Percentiles rank a stretch among this genome's conserved stretches.
These are phyloP conservation scores for Drosophila nannoptera DNA, from an alignment of 1,140 invertebrate species.

Conservation along the genomic window DNA sequence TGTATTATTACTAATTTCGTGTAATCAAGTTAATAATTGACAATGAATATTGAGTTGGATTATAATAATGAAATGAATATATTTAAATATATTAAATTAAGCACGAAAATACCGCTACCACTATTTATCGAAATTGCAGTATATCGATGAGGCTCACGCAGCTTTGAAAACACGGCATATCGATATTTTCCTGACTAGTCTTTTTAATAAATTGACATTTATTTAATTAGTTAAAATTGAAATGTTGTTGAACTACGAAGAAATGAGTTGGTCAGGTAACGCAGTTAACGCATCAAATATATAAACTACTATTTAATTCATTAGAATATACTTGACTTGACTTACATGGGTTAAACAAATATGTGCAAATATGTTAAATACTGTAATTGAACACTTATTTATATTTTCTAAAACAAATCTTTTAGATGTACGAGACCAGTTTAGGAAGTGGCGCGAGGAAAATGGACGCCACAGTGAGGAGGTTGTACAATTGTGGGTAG, in stretches of 20 bases:
- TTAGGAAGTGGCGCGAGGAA: slow-evolving; percentile 95
- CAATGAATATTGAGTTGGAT: no score
- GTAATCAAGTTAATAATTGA: no score
- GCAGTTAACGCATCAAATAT: neutral
- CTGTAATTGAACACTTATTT: slow-evolving; percentile 5
- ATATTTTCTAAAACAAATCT: slow-evolving; percentile 29
- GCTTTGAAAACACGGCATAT: neutral
- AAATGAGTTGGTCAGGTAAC: slow-evolving; percentile 80
- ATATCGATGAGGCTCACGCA: neutral
- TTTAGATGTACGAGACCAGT: slow-evolving; percentile 89
- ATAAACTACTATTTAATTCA: no score
- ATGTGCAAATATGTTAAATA: neutral
- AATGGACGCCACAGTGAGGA: slow-evolving; percentile 93
- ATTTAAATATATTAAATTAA: no score
- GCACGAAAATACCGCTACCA: no score
- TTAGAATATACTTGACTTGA: no score
- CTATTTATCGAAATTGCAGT: neutral
- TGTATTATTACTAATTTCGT: no score
- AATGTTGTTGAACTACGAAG: slow-evolving; percentile 80
- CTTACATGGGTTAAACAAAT: no score
- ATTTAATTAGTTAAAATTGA: slow-evolving; percentile 41
- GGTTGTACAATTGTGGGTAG: slow-evolving; percentile 92
- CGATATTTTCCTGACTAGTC: slow-evolving; percentile 16
- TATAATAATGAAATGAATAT: no score
- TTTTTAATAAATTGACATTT: slow-evolving; percentile 37